Evolutionary conservation across 2,888 invertebrate genomes (phyloP).

Genomic region (Hypena proboscidalis): DNA sequence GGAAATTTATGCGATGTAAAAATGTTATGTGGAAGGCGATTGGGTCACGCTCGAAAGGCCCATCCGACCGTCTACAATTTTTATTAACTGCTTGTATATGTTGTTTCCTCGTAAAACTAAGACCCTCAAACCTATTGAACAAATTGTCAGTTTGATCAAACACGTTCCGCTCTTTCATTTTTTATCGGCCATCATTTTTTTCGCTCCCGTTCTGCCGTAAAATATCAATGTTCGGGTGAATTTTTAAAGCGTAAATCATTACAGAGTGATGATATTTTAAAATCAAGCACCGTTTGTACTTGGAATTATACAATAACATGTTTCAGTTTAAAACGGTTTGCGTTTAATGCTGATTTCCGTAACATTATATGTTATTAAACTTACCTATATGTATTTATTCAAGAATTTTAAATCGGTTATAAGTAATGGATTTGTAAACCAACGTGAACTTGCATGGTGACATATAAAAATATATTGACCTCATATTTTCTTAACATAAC

Average conservation of each 20-base stretch:
- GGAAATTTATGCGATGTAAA: slow-evolving; percentile 61
- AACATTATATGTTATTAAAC: too few species aligned
- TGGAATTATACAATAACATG: slow-evolving; percentile 23
- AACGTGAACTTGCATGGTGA: too few species aligned
- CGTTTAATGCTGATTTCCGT: too few species aligned
- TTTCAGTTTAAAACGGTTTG: neutral
- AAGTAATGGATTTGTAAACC: too few species aligned
- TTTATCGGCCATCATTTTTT: slow-evolving; percentile 3
- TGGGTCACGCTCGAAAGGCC: slow-evolving; percentile 49
- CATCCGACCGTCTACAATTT: slow-evolving; percentile 44
- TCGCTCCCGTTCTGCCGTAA: neutral
- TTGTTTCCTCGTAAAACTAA: slow-evolving; percentile 44
- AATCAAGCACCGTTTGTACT: neutral
- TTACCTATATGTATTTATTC: too few species aligned
- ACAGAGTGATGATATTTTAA: neutral
- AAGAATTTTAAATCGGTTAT: too few species aligned
- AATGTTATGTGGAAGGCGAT: slow-evolving; percentile 53
- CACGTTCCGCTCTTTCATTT: slow-evolving; percentile 17
- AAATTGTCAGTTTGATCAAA: slow-evolving; percentile 26
- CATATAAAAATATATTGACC: too few species aligned
- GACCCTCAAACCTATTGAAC: slow-evolving; percentile 34
- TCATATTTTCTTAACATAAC: too few species aligned
- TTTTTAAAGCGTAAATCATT: neutral
- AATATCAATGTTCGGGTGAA: neutral
- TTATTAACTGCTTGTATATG: slow-evolving; percentile 57